phyloP scores from a whole-genome alignment of 30 jellyfish, hydroid and myxozoan genomes.

The Nemopilema nomurai region DNA sequence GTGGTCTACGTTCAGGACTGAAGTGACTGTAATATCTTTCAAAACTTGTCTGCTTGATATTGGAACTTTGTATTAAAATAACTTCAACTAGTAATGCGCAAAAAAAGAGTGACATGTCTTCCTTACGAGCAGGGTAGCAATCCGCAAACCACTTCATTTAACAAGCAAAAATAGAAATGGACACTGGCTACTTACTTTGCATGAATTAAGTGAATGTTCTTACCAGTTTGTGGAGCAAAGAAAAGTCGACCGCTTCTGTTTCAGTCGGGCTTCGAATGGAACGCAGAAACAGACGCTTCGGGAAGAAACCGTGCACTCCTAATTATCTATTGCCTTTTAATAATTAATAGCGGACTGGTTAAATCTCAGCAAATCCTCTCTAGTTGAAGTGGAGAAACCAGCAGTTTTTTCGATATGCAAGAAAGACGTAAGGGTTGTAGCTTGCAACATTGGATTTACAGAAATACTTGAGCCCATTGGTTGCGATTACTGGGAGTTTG shows the following conservation, averaged over 20 bases:
- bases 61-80: too few species aligned
- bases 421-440: not conserved
- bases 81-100: too few species aligned
- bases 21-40: too few species aligned
- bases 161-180: not conserved
- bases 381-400: slow-evolving; percentile 1
- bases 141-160: not conserved
- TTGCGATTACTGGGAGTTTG: not conserved
- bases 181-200: not conserved
- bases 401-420: not conserved
- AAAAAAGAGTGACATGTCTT: too few species aligned
- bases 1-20: too few species aligned
- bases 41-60: too few species aligned
- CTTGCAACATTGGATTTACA: not conserved
- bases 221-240: not conserved
- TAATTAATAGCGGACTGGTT: slow-evolving; percentile 1
- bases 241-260: not conserved
- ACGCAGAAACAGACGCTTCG: not conserved
- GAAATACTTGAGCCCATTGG: slow-evolving; percentile 1
- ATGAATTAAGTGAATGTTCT: not conserved
- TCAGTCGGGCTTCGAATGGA: slow-evolving; percentile 4
- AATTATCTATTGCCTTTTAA: not conserved
- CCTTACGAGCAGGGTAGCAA: not conserved
- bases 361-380: slow-evolving; percentile 8
- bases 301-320: not conserved